Evolutionary conservation across 1,140 invertebrate species (phyloP).

Genomic region (Ditylenchus dipsaci): DNA sequence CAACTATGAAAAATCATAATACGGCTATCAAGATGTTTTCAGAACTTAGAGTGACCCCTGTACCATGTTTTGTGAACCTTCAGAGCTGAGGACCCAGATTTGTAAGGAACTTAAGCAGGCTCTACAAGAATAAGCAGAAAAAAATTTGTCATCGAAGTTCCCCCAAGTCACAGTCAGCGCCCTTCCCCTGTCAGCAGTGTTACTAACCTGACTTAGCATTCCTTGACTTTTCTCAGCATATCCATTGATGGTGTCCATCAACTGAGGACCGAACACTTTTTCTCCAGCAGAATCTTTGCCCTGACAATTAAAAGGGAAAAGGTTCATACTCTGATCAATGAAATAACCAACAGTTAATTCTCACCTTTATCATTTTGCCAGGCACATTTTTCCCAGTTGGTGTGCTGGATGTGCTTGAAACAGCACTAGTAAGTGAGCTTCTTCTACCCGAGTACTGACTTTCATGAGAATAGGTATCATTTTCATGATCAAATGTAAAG

Average conservation of each 20-base stretch:
- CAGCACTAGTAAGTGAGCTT: slow-evolving; percentile 5
- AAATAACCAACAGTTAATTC: too few species aligned
- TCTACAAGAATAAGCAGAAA: too few species aligned
- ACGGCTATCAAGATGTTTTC: too few species aligned
- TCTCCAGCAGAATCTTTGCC: slow-evolving; percentile 30
- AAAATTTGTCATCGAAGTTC: too few species aligned
- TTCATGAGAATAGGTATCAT: too few species aligned
- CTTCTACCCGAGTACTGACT: slow-evolving; percentile 13
- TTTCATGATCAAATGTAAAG: slow-evolving; percentile 49
- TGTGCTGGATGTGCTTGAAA: slow-evolving; percentile 30
- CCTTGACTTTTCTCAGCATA: slow-evolving; percentile 57
- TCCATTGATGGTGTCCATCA: slow-evolving; percentile 55
- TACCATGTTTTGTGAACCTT: too few species aligned
- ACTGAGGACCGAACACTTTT: slow-evolving; percentile 50
- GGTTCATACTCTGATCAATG: background rate
- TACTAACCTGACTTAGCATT: slow-evolving; percentile 40
- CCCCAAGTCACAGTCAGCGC: too few species aligned
- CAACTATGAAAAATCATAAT: too few species aligned
- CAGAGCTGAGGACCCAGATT: too few species aligned
- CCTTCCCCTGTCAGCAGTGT: too few species aligned
- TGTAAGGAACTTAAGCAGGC: too few species aligned
- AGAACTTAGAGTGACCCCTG: too few species aligned
- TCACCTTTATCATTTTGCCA: slow-evolving; percentile 1
- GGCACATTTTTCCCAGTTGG: slow-evolving; percentile 11
- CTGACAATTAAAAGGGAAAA: background rate